Percentiles rank a stretch among this genome's conserved stretches.
Evolutionary conservation across 2,113 vertebrate genomes (phyloP).

Genomic region (Genyomyrus donnyi): DNA sequence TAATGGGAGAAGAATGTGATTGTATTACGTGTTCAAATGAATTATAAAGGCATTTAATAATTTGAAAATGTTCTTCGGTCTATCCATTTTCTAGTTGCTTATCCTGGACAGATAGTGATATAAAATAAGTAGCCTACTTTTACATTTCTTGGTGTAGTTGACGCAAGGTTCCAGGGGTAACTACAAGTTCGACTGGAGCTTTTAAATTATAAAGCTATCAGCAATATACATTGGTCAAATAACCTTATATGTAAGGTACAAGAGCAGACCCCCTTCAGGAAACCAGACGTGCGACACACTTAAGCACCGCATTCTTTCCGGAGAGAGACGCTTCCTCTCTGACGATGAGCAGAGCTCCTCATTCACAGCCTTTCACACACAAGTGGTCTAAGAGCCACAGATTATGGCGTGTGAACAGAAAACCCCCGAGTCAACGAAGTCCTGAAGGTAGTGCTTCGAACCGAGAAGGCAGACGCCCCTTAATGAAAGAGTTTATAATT

Average conservation of each 20-base stretch:
- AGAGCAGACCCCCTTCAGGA: neutral
- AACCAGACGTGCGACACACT: neutral
- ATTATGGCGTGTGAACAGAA: neutral
- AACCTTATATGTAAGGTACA: neutral
- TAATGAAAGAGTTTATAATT: neutral
- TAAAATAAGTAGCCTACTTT: neutral
- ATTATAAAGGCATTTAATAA: neutral
- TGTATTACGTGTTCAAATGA: neutral
- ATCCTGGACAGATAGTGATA: neutral
- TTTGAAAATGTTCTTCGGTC: neutral
- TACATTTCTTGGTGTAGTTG: neutral
- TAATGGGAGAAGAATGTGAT: neutral
- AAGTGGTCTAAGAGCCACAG: neutral
- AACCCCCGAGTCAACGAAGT: neutral
- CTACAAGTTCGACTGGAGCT: neutral
- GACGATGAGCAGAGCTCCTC: neutral
- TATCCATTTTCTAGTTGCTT: neutral
- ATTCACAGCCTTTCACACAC: neutral
- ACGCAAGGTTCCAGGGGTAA: neutral
- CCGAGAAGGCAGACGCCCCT: neutral
- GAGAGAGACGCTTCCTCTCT: neutral
- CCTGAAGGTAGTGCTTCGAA: neutral
- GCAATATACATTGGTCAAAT: neutral
- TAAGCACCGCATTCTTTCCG: neutral
- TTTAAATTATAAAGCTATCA: neutral